Conservation (phyloP, 2,113 vertebrate species). For the Peromyscus californicus region DNA sequence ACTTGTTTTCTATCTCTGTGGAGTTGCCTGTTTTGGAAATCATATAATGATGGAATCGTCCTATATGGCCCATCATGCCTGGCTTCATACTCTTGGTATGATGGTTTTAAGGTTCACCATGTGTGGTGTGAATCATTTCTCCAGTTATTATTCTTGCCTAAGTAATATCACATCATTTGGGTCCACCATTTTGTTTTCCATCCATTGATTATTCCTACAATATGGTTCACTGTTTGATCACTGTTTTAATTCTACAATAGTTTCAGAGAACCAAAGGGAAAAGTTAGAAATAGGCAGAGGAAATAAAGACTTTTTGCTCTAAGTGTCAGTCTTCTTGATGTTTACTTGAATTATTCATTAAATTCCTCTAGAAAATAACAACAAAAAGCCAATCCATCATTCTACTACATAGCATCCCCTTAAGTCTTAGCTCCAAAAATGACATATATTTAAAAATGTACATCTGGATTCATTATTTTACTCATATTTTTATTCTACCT, state of each 20-base stretch:
- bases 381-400: not conserved
- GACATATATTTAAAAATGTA: not conserved
- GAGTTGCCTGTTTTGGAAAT: not conserved
- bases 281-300: not conserved
- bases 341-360: conserved; percentile 32
- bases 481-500: not conserved
- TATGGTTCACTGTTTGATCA: not conserved
- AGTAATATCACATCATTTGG: not conserved
- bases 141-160: not conserved
- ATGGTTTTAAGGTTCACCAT: not conserved
- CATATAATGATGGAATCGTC: not conserved
- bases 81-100: not conserved
- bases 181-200: not conserved
- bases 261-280: not conserved
- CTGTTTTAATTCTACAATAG: not conserved
- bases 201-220: not conserved
- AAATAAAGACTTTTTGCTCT: not conserved
- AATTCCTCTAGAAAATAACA: not conserved
- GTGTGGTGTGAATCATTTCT: not conserved
- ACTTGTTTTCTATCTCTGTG: not conserved
- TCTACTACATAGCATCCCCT: not conserved
- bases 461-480: not conserved
- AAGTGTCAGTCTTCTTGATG: not conserved
- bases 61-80: not conserved
- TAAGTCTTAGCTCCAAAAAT: not conserved